Percentiles rank a stretch among this genome's conserved stretches.
These are phyloP conservation scores for Phataginus tetradactyla DNA, from an alignment of 2,797 vertebrate genomes.

Conservation along the genomic window DNA sequence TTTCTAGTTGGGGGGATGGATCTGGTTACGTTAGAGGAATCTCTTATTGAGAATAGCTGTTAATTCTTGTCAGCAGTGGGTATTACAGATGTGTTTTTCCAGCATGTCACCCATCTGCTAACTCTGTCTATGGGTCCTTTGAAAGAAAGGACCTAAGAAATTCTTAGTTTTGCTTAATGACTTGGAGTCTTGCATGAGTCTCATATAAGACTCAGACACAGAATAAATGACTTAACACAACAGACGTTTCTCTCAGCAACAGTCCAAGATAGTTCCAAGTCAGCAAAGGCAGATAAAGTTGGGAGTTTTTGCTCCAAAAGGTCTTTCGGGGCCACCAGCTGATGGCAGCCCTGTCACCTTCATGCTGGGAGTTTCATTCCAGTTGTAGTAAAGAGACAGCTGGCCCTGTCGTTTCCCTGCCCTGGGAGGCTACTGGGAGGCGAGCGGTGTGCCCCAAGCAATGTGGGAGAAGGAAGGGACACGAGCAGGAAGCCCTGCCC, in stretches of 20 bases:
- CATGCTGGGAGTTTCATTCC: neutral
- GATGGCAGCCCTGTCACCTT: neutral
- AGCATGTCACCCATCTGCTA: neutral
- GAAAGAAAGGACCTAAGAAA: neutral
- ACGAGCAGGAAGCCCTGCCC: neutral
- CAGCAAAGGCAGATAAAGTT: neutral
- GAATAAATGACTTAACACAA: too few species aligned
- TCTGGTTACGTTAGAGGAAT: neutral
- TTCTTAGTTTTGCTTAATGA: neutral
- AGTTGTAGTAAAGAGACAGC: rapidly evolving
- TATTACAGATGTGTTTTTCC: neutral
- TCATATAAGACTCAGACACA: neutral
- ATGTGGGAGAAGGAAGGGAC: neutral
- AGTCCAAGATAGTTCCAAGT: neutral
- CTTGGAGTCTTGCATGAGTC: neutral
- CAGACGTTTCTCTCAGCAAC: neutral
- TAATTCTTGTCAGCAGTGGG: neutral
- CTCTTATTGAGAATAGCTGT: neutral
- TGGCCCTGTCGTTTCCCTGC: neutral
- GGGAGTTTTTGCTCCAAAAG: neutral
- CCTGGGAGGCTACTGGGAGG: neutral
- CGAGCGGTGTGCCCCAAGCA: neutral
- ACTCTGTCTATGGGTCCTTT: neutral
- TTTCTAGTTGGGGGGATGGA: neutral
- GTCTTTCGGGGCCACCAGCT: neutral